Conservation (phyloP, 2,888 invertebrate species). For the Coecobrya sp. region DNA sequence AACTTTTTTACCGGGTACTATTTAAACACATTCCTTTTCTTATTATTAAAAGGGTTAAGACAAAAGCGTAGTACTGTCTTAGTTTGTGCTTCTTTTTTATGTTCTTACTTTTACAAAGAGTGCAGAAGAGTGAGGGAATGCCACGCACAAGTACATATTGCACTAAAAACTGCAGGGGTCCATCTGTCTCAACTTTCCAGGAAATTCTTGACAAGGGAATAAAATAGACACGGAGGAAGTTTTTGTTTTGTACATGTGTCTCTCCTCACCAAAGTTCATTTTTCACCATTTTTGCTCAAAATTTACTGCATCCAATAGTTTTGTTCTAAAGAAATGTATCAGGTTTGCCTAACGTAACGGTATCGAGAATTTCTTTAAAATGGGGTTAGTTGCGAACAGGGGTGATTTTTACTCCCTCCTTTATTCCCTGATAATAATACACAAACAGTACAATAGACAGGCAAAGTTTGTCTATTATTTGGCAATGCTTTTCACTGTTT, state of each 20-base stretch:
- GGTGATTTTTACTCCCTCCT: conserved; percentile 70
- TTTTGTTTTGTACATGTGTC: conserved; percentile 64
- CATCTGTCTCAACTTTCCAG: conserved; percentile 75
- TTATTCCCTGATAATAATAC: neutral
- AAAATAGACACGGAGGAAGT: conserved; percentile 44
- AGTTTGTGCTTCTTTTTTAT: conserved; percentile 46
- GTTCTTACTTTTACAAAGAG: conserved; percentile 35
- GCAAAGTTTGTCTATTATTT: neutral
- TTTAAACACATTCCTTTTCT: conserved; percentile 28
- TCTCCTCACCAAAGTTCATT: conserved; percentile 55
- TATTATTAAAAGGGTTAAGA: conserved; percentile 74
- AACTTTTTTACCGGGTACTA: neutral
- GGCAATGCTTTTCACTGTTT: conserved; percentile 1
- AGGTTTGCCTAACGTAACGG: neutral
- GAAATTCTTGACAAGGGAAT: conserved; percentile 73
- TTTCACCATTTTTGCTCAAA: conserved; percentile 57
- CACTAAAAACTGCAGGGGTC: conserved; percentile 71
- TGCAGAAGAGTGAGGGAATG: neutral
- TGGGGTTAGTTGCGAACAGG: conserved; percentile 79
- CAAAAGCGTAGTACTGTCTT: conserved; percentile 37
- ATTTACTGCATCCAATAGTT: neutral
- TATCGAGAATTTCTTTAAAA: conserved; percentile 17
- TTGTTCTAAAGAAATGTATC: neutral
- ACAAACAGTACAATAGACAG: neutral
- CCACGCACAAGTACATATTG: conserved; percentile 9